Evolutionary conservation across 2,888 invertebrate genomes (phyloP).

Genomic region (Epinotia brunnichana): DNA sequence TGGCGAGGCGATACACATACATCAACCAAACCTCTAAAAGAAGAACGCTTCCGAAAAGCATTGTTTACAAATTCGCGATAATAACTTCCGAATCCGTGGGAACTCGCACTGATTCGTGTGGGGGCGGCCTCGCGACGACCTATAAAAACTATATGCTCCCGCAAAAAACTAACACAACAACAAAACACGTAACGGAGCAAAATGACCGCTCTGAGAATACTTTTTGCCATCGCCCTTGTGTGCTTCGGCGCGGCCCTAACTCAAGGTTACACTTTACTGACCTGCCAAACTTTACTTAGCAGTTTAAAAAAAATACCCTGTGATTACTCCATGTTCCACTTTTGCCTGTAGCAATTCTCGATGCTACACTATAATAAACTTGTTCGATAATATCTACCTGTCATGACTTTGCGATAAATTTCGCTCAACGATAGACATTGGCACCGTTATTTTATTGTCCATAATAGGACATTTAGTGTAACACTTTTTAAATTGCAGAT

Average conservation of each 20-base stretch:
- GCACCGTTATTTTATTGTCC: conserved; percentile 58
- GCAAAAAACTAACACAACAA: conserved; percentile 59
- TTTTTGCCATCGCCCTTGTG: conserved; percentile 55
- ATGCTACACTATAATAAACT: conserved; percentile 55
- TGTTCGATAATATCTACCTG: conserved; percentile 45
- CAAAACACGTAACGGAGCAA: conserved; percentile 57
- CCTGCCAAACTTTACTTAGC: conserved; percentile 1
- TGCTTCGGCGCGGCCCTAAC: conserved; percentile 54
- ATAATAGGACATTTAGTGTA: conserved; percentile 54
- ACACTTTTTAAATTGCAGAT: conserved; percentile 54
- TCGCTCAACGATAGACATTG: conserved; percentile 49
- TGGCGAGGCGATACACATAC: neutral
- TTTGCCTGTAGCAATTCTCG: conserved; percentile 16
- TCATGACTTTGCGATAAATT: conserved; percentile 57
- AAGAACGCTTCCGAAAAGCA: conserved; percentile 49
- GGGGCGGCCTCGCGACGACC: conserved; percentile 74
- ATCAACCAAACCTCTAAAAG: conserved; percentile 34
- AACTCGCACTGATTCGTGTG: conserved; percentile 64
- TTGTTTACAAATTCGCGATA: conserved; percentile 53
- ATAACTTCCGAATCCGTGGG: conserved; percentile 65
- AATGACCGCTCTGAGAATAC: conserved; percentile 62
- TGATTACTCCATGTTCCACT: conserved; percentile 21
- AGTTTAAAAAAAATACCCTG: neutral
- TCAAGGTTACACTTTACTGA: conserved; percentile 59
- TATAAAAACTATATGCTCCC: conserved; percentile 71